phyloP scores from a whole-genome alignment of 1,140 invertebrate species.

The Dinothrombium tinctorium region DNA sequence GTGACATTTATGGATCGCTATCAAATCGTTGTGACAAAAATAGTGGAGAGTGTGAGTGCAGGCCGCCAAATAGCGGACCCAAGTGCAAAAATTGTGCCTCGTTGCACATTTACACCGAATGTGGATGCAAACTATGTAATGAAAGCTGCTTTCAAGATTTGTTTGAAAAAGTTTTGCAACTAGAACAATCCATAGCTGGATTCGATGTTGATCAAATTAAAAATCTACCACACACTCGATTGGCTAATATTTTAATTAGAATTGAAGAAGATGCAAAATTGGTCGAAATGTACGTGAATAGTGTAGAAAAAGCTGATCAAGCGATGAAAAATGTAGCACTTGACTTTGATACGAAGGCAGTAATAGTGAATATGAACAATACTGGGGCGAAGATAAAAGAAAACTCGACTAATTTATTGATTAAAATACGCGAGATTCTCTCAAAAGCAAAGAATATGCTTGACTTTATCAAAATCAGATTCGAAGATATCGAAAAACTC shows the following conservation, averaged over 20 bases:
- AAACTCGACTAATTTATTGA: constrained; percentile 6
- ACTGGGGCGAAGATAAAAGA: constrained; percentile 11
- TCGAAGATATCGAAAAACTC: constrained; percentile 10
- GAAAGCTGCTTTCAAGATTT: constrained; percentile 70
- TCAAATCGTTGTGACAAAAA: constrained; percentile 41
- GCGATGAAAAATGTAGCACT: constrained; percentile 11
- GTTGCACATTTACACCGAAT: constrained; percentile 45
- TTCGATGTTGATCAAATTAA: constrained; percentile 32
- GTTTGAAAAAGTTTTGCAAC: constrained; percentile 38
- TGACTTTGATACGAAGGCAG: constrained; percentile 15
- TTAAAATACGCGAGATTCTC: constrained; percentile 24
- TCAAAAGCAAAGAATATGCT: constrained; percentile 31
- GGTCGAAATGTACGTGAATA: constrained; percentile 7
- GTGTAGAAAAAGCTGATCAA: constrained; percentile 8
- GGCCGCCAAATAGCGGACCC: constrained; percentile 52
- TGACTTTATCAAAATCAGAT: constrained; percentile 26
- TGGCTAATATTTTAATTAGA: constrained; percentile 11
- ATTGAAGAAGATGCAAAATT: constrained; percentile 7
- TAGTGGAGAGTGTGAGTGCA: constrained; percentile 56
- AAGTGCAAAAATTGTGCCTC: constrained; percentile 54
- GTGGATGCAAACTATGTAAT: constrained; percentile 55
- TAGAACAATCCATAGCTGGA: constrained; percentile 7
- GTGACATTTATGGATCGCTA: constrained; percentile 44
- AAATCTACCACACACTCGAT: constrained; percentile 39
- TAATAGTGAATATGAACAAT: constrained; percentile 14